A percentile compares a stretch with the other conserved stretches of the same genome.
phyloP scores from a whole-genome alignment of 2,113 vertebrate genomes.

The Cnemophilus loriae region DNA sequence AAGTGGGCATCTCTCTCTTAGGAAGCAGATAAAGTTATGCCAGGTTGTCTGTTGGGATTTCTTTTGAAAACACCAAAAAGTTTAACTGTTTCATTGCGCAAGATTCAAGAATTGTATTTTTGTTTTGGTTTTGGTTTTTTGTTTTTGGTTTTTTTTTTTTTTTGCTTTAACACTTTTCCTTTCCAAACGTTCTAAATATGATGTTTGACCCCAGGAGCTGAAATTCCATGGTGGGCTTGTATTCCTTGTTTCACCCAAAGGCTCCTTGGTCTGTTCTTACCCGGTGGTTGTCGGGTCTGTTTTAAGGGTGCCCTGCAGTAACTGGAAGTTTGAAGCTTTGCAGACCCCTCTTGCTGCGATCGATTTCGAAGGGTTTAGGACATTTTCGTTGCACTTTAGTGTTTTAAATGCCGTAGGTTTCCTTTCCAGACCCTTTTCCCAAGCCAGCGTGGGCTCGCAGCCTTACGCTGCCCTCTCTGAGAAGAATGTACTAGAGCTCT shows the following conservation, averaged over 20 bases:
- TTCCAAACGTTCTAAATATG: slow-evolving; percentile 62
- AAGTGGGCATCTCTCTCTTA: slow-evolving; percentile 15
- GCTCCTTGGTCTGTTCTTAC: slow-evolving; percentile 25
- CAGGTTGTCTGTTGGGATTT: slow-evolving; percentile 64
- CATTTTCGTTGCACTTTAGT: slow-evolving; percentile 66
- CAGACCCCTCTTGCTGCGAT: background rate
- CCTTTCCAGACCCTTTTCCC: slow-evolving; percentile 29
- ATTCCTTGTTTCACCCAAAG: slow-evolving; percentile 33
- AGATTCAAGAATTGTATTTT: slow-evolving; percentile 52
- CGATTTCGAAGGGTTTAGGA: slow-evolving; percentile 47
- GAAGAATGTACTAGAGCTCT: slow-evolving; percentile 34
- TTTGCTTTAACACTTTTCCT: slow-evolving; percentile 61
- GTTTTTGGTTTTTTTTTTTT: background rate
- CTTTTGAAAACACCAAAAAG: slow-evolving; percentile 68
- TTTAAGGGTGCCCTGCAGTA: slow-evolving; percentile 34
- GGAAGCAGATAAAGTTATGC: slow-evolving; percentile 56
- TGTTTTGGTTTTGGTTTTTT: background rate
- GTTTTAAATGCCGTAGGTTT: slow-evolving; percentile 53
- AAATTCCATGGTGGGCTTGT: background rate
- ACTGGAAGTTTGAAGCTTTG: slow-evolving; percentile 56
- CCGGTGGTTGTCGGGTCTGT: slow-evolving; percentile 18
- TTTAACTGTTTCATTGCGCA: slow-evolving; percentile 49
- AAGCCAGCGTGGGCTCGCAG: background rate
- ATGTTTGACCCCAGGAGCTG: slow-evolving; percentile 35
- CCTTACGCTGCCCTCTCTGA: background rate